phyloP scores from a whole-genome alignment of 92 coral and sea anemone species.

The Parazoanthus darwini region DNA sequence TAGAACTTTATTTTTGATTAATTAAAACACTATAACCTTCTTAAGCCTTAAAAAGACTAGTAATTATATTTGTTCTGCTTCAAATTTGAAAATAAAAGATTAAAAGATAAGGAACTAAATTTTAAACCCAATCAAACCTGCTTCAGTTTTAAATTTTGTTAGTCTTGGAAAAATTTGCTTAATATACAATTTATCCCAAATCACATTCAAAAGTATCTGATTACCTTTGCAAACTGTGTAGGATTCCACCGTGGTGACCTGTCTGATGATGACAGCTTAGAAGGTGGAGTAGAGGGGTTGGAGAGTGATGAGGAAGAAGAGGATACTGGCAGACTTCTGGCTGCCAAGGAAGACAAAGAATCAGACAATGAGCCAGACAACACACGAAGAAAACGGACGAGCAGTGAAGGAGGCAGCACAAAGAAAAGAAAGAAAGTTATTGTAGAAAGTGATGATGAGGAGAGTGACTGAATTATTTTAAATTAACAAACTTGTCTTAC shows the following conservation, averaged over 20 bases:
- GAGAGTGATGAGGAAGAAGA: slow-evolving; percentile 94
- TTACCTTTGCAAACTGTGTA: slow-evolving; percentile 14
- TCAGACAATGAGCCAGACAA: slow-evolving; percentile 60
- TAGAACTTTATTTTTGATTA: too few species aligned
- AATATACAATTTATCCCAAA: too few species aligned
- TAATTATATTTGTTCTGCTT: too few species aligned
- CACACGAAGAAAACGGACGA: slow-evolving; percentile 65
- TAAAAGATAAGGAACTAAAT: too few species aligned
- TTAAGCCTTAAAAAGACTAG: background rate
- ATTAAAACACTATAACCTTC: too few species aligned
- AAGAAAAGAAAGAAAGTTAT: slow-evolving; percentile 84
- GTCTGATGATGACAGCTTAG: slow-evolving; percentile 83
- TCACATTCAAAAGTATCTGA: too few species aligned
- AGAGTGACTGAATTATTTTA: slow-evolving; percentile 71
- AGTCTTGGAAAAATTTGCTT: too few species aligned
- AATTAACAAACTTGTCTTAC: too few species aligned
- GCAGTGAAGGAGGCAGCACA: slow-evolving; percentile 69
- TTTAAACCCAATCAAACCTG: too few species aligned
- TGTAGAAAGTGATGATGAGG: slow-evolving; percentile 95
- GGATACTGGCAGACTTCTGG: slow-evolving; percentile 71
- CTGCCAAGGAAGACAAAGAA: slow-evolving; percentile 79
- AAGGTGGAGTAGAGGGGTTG: slow-evolving; percentile 75
- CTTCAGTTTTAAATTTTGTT: too few species aligned
- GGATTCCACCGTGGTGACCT: slow-evolving; percentile 66
- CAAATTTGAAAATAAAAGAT: too few species aligned